Conservation (phyloP, 2,888 invertebrate genomes). For the Griposia aprilina region DNA sequence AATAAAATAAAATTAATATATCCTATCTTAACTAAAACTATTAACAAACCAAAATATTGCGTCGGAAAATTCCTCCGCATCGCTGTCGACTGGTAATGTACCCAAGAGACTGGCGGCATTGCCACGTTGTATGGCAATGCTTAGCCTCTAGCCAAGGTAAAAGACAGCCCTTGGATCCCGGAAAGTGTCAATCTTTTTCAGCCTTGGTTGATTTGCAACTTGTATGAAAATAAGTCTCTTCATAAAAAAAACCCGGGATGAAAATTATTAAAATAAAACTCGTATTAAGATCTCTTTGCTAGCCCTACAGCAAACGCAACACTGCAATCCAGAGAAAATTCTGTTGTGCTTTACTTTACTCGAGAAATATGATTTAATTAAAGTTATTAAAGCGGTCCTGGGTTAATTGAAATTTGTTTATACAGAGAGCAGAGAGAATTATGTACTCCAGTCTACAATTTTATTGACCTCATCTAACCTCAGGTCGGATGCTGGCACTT, state of each 20-base stretch:
- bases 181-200: too few relatives aligned
- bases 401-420: conserved; percentile 88
- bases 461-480: conserved; percentile 79
- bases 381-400: conserved; percentile 83
- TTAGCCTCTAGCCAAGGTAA: too few relatives aligned
- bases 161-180: too few relatives aligned
- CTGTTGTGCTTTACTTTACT: conserved; percentile 72
- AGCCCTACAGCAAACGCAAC: conserved; percentile 76
- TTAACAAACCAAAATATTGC: too few relatives aligned
- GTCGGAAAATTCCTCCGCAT: too few relatives aligned
- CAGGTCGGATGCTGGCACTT: conserved; percentile 69
- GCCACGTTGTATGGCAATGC: too few relatives aligned
- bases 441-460: conserved; percentile 79
- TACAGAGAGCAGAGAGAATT: conserved; percentile 79
- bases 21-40: too few relatives aligned
- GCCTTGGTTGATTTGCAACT: too few relatives aligned
- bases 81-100: too few relatives aligned
- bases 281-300: conserved; percentile 37
- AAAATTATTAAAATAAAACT: not conserved
- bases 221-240: too few relatives aligned
- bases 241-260: not conserved
- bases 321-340: conserved; percentile 75
- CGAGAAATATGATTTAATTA: conserved; percentile 87
- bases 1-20: too few relatives aligned
- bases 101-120: too few relatives aligned